These are phyloP conservation scores for Leptogaster cylindrica DNA, from an alignment of 2,888 invertebrate species.

Conservation along the genomic window DNA sequence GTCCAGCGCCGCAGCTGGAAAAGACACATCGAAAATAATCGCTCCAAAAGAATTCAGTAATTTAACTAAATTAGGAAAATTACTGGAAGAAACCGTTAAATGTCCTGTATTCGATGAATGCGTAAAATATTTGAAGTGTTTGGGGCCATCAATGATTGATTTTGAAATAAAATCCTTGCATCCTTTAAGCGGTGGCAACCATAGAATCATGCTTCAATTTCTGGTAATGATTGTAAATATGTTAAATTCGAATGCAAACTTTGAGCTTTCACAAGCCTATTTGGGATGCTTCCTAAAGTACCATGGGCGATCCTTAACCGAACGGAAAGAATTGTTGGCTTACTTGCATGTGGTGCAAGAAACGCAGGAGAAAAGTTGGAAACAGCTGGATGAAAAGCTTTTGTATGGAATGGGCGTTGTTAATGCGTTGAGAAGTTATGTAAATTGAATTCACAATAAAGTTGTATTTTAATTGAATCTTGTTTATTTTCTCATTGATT, in stretches of 20 bases:
- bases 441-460: constrained; percentile 48
- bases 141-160: constrained; percentile 86
- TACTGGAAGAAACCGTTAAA: constrained; percentile 64
- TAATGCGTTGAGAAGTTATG: constrained; percentile 72
- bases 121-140: constrained; percentile 64
- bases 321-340: constrained; percentile 65
- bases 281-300: constrained; percentile 85
- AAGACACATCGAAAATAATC: constrained; percentile 64
- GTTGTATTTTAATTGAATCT: background rate
- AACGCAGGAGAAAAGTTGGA: constrained; percentile 70
- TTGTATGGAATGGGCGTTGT: constrained; percentile 79
- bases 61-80: constrained; percentile 73
- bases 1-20: constrained; percentile 59
- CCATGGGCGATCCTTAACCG: constrained; percentile 70
- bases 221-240: constrained; percentile 74
- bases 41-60: constrained; percentile 69
- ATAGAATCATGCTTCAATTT: constrained; percentile 77
- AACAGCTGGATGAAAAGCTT: constrained; percentile 70
- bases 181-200: constrained; percentile 75
- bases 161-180: constrained; percentile 83
- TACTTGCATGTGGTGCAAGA: constrained; percentile 67
- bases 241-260: constrained; percentile 78
- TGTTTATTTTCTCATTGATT: too few relatives aligned
- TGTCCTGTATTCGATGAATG: constrained; percentile 64
- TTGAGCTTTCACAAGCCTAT: constrained; percentile 91